These are phyloP conservation scores for Petroica traversi DNA, from an alignment of 2,113 vertebrate species.

Conservation along the genomic window DNA sequence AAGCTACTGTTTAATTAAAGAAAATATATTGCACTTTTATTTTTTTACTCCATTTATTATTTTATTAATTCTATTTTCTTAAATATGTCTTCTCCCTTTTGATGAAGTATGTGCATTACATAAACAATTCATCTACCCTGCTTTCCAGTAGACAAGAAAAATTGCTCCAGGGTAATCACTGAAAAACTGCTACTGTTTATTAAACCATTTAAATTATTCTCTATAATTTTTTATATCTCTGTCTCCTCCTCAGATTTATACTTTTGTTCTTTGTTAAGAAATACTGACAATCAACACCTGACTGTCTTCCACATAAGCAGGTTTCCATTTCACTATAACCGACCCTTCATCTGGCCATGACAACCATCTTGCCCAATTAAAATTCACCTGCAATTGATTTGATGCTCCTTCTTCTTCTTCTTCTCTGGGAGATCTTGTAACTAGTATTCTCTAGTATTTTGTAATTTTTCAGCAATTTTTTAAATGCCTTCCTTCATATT, in stretches of 20 bases:
- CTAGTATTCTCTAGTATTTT: neutral
- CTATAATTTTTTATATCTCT: neutral
- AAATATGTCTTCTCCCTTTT: neutral
- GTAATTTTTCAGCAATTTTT: neutral
- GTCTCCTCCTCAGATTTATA: neutral
- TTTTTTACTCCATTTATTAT: neutral
- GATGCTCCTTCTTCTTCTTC: neutral
- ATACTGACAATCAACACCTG: too few relatives aligned
- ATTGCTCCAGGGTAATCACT: neutral
- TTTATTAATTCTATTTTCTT: neutral
- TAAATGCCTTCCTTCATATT: neutral
- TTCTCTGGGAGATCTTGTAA: neutral
- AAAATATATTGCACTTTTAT: neutral
- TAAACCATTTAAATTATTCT: neutral
- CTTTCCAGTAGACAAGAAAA: neutral
- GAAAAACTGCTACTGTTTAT: neutral
- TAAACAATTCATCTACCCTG: neutral
- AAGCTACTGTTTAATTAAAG: neutral
- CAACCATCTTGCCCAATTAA: neutral
- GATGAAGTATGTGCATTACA: neutral
- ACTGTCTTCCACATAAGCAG: neutral
- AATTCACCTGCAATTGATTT: neutral
- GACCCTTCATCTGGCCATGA: rapidly evolving
- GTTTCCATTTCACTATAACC: neutral
- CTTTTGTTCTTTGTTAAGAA: neutral